These are phyloP conservation scores for Pandion haliaetus DNA, from an alignment of 2,113 vertebrate species.

Conservation along the genomic window DNA sequence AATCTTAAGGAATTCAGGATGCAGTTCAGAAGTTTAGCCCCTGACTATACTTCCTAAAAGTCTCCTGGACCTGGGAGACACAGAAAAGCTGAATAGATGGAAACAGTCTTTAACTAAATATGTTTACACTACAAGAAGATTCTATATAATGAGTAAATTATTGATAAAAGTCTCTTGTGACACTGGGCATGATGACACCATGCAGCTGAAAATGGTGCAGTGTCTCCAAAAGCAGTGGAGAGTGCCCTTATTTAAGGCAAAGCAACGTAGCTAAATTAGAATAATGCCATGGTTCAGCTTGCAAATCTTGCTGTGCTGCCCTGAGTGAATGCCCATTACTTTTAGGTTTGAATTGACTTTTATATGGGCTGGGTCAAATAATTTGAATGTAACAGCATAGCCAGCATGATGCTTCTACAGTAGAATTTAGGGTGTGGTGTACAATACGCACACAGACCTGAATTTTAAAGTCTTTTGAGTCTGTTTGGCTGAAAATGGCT, in stretches of 20 bases:
- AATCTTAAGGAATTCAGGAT: not conserved
- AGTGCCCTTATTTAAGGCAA: not conserved
- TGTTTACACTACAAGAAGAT: not conserved
- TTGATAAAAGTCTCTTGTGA: not conserved
- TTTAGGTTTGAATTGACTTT: not conserved
- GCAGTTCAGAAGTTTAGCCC: not conserved
- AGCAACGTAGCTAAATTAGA: not conserved
- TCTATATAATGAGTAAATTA: not conserved
- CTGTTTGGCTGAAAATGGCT: not conserved
- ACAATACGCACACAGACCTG: not conserved
- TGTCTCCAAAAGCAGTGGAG: not conserved
- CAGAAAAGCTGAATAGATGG: not conserved
- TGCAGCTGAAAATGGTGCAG: not conserved
- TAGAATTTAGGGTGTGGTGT: not conserved
- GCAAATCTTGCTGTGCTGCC: not conserved
- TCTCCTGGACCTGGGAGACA: not conserved
- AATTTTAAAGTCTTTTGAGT: not conserved
- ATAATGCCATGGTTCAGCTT: not conserved
- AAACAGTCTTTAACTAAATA: not conserved
- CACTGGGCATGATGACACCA: rapidly evolving
- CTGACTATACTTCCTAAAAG: not conserved
- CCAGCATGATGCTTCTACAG: not conserved
- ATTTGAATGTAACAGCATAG: not conserved
- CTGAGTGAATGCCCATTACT: not conserved
- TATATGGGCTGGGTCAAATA: not conserved